Evolutionary conservation across 2,113 vertebrate genomes (phyloP).

Genomic region (Centropus bengalensis): DNA sequence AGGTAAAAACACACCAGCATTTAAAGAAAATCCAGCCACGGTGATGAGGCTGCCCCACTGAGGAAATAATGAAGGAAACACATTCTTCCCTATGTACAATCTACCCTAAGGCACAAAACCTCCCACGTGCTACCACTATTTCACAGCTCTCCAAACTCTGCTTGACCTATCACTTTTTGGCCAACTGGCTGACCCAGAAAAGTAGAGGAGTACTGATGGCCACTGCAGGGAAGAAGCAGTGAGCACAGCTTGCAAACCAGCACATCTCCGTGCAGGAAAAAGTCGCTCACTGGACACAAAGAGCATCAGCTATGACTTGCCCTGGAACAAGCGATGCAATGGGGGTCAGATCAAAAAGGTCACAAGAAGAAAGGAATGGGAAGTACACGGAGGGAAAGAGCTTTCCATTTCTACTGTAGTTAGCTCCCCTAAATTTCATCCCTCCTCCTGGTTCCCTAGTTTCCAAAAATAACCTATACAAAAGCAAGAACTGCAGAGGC

Average conservation of each 20-base stretch:
- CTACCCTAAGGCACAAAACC: not conserved
- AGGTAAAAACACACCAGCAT: not conserved
- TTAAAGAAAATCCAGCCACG: not conserved
- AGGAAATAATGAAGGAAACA: not conserved
- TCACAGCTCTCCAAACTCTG: not conserved
- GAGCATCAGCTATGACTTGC: not conserved
- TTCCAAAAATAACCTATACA: slow-evolving; percentile 54
- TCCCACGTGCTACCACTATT: not conserved
- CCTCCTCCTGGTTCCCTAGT: slow-evolving; percentile 28
- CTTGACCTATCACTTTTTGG: not conserved
- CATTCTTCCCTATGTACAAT: not conserved
- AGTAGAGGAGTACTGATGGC: not conserved
- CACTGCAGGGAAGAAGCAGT: not conserved
- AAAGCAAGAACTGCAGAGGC: slow-evolving; percentile 22
- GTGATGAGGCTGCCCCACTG: not conserved
- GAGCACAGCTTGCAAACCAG: not conserved
- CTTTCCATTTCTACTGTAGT: not conserved
- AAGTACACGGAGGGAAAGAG: not conserved
- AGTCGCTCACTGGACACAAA: not conserved
- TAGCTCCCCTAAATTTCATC: slow-evolving; percentile 26
- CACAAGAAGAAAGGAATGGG: slow-evolving; percentile 1
- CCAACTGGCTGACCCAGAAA: slow-evolving; percentile 47
- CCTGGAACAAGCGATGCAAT: not conserved
- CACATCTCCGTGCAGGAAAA: not conserved
- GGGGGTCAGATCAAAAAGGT: not conserved